Conservation (phyloP, 2,888 invertebrate genomes). For the Dastarcus helophoroides region DNA sequence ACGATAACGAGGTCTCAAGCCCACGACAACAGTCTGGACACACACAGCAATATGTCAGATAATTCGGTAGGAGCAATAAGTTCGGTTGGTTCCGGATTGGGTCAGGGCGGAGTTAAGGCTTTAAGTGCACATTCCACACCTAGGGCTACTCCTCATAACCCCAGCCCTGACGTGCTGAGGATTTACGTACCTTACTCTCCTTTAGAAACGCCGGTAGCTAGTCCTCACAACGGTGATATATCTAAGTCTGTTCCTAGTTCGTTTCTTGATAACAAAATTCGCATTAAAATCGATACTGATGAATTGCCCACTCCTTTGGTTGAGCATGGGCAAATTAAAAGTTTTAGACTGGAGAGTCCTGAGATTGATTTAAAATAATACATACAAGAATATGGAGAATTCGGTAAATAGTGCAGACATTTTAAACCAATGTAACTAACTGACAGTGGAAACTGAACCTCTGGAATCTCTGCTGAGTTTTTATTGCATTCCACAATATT, state of each 20-base stretch:
- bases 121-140: constrained; percentile 50
- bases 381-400: no score
- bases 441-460: no score
- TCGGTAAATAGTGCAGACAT: constrained; percentile 5
- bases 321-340: constrained; percentile 44
- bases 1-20: constrained; percentile 60
- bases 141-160: constrained; percentile 53
- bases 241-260: constrained; percentile 41
- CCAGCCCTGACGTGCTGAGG: constrained; percentile 61
- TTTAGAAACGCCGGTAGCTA: constrained; percentile 41
- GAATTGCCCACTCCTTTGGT: constrained; percentile 54
- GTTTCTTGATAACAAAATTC: constrained; percentile 53
- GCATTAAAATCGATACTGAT: constrained; percentile 59
- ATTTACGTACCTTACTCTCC: constrained; percentile 72
- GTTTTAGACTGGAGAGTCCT: constrained; percentile 32
- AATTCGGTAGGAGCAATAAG: constrained; percentile 52
- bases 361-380: constrained; percentile 30
- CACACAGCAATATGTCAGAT: constrained; percentile 65
- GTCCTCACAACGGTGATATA: constrained; percentile 41
- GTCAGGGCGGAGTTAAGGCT: constrained; percentile 39
- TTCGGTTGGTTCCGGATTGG: constrained; percentile 36
- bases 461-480: no score
- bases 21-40: constrained; percentile 62
- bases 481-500: no score
- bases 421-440: constrained; percentile 19